Conservation (phyloP, 1,140 invertebrate genomes). For the Drosophila sp. region DNA sequence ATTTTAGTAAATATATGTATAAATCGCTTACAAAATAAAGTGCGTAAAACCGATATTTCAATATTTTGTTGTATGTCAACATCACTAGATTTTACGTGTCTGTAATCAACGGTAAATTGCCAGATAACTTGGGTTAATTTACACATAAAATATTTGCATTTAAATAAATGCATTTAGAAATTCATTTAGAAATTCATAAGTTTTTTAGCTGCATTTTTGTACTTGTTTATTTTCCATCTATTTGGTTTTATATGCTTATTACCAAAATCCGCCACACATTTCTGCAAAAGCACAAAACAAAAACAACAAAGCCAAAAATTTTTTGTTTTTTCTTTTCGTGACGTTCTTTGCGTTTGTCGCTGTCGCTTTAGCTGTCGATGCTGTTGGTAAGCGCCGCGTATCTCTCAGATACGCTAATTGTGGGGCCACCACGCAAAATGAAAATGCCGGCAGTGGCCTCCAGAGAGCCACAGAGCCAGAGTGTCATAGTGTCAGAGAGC, state of each 20-base stretch:
- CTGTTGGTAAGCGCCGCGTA: slow-evolving; percentile 63
- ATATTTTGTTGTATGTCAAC: too few species aligned
- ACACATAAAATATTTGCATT: neutral
- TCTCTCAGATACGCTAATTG: slow-evolving; percentile 55
- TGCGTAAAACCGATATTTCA: too few species aligned
- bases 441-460: slow-evolving; percentile 61
- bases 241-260: slow-evolving; percentile 7
- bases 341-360: slow-evolving; percentile 49
- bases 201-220: neutral
- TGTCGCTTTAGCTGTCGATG: slow-evolving; percentile 51
- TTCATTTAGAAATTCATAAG: too few species aligned
- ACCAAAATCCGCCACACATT: slow-evolving; percentile 61
- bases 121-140: slow-evolving; percentile 16
- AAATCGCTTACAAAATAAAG: too few species aligned
- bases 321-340: slow-evolving; percentile 44
- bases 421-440: slow-evolving; percentile 54
- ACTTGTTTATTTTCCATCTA: neutral
- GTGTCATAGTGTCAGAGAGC: too few species aligned
- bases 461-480: neutral
- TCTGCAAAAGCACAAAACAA: slow-evolving; percentile 55
- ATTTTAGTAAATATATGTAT: too few species aligned
- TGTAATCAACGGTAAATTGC: slow-evolving; percentile 14
- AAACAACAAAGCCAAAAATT: neutral
- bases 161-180: slow-evolving; percentile 7
- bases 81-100: neutral